Evolutionary conservation across 2,888 invertebrate species (phyloP).

Genomic region (Philonicus albiceps): DNA sequence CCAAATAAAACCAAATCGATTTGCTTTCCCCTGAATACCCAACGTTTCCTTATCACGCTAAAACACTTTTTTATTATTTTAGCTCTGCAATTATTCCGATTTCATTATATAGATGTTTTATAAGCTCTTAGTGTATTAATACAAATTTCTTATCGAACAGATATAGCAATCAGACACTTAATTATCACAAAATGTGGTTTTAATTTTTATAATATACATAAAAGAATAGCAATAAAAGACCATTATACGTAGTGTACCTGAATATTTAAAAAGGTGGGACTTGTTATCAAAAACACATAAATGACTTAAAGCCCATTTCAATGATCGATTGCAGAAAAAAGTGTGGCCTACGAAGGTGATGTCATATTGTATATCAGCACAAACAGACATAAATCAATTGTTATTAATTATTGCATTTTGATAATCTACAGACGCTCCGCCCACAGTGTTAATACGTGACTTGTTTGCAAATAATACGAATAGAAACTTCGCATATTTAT

Average conservation of each 20-base stretch:
- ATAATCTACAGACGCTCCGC: background rate
- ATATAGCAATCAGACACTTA: background rate
- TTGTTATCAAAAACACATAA: background rate
- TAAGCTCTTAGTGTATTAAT: background rate
- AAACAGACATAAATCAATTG: background rate
- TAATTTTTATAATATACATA: background rate
- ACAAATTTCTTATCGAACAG: background rate
- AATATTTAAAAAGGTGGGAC: background rate
- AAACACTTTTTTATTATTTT: background rate
- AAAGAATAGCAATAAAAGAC: background rate
- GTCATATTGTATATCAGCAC: background rate
- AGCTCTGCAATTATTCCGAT: background rate
- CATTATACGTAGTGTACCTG: background rate
- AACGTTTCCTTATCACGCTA: background rate
- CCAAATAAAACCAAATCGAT: background rate
- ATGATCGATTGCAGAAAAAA: background rate
- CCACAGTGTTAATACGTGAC: background rate
- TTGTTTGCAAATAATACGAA: background rate
- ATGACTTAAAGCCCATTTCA: background rate
- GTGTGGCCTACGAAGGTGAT: background rate
- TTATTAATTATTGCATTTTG: background rate
- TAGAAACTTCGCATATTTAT: background rate
- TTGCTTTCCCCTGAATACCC: background rate
- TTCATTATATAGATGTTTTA: background rate
- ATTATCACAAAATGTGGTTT: background rate